Conservation (phyloP, 2,797 vertebrate species). For the Siniperca obscura region DNA sequence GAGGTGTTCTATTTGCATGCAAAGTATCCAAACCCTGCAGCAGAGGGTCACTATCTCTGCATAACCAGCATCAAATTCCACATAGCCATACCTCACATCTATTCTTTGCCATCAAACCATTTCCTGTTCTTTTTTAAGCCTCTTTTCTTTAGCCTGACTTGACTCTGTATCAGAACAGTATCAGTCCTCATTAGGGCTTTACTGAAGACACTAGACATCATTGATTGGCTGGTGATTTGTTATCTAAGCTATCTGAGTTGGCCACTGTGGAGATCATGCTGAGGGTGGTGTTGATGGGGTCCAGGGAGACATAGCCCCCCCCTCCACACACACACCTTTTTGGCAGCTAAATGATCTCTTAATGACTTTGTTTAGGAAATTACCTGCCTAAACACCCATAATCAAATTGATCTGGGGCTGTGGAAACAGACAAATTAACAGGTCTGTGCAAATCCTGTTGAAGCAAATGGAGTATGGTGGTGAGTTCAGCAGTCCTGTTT, state of each 20-base stretch:
- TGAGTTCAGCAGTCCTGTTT: conserved; percentile 34
- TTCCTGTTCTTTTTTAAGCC: conserved; percentile 35
- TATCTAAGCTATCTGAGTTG: conserved; percentile 54
- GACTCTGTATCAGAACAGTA: conserved; percentile 47
- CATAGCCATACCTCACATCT: conserved; percentile 43
- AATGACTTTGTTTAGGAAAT: conserved; percentile 77
- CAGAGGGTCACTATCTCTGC: conserved; percentile 43
- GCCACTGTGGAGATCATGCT: conserved; percentile 45
- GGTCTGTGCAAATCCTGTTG: conserved; percentile 41
- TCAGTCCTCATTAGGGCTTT: conserved; percentile 67
- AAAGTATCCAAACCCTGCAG: conserved; percentile 50
- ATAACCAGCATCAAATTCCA: conserved; percentile 34
- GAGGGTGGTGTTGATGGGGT: conserved; percentile 28
- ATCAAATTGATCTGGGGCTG: conserved; percentile 65
- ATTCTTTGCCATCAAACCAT: conserved; percentile 10
- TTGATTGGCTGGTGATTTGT: conserved; percentile 75
- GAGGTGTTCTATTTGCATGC: conserved; percentile 65
- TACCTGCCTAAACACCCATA: conserved; percentile 65
- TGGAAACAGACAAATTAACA: conserved; percentile 51
- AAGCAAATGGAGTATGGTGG: conserved; percentile 10
- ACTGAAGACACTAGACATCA: conserved; percentile 53
- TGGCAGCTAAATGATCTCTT: conserved; percentile 50
- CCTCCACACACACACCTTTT: background rate
- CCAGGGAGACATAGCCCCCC: conserved; percentile 10
- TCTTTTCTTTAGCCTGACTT: conserved; percentile 31